Percentiles rank a stretch among this genome's conserved stretches.
These are phyloP conservation scores for Palaemon carinicauda DNA, from an alignment of 1,140 invertebrate genomes.

Conservation along the genomic window DNA sequence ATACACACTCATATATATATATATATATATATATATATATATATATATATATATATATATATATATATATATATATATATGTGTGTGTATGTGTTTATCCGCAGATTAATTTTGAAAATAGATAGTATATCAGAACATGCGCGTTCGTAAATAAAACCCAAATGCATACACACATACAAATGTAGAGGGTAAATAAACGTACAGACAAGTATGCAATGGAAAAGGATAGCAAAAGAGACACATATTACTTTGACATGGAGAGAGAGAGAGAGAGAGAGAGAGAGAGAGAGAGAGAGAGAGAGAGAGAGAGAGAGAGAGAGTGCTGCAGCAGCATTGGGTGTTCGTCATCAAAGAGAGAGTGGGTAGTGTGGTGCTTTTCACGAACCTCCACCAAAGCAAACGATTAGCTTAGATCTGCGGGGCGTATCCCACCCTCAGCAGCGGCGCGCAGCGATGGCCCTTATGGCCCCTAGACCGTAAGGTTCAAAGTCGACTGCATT, in stretches of 20 bases:
- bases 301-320: background rate
- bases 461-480: background rate
- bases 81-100: background rate
- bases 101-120: too few species aligned
- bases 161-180: background rate
- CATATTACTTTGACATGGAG: background rate
- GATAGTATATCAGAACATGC: too few species aligned
- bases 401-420: background rate
- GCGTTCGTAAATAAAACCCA: too few species aligned
- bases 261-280: background rate
- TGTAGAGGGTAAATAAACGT: background rate
- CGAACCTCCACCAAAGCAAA: background rate
- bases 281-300: slow-evolving; percentile 2
- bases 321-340: too few species aligned
- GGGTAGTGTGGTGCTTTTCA: background rate
- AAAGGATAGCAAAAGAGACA: too few species aligned
- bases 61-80: background rate
- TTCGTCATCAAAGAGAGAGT: background rate
- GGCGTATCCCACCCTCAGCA: background rate
- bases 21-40: slow-evolving; percentile 4
- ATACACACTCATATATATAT: background rate
- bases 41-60: background rate
- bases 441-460: background rate
- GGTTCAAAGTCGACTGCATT: background rate
- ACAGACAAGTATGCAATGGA: background rate